These are phyloP conservation scores for Microtus montanus DNA, from an alignment of 2,113 vertebrate species.

Conservation along the genomic window DNA sequence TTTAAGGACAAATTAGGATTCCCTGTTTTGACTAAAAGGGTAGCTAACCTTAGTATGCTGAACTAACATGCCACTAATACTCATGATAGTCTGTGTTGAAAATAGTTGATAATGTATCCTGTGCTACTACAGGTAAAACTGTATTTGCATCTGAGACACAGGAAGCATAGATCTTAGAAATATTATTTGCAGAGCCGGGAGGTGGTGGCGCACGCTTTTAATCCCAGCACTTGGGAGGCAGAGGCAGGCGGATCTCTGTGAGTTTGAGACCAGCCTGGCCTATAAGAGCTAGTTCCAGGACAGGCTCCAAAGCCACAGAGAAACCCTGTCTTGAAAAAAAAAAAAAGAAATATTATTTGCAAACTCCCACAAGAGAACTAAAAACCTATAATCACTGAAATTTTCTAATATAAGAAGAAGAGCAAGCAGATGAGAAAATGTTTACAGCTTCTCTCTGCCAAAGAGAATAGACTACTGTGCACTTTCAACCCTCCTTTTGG, in stretches of 20 bases:
- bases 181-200: neutral
- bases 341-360: neutral
- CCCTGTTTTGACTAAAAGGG: neutral
- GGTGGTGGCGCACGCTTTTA: too few species aligned
- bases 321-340: too few species aligned
- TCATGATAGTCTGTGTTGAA: neutral
- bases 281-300: too few species aligned
- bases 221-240: too few species aligned
- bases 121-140: neutral
- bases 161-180: neutral
- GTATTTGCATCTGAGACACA: constrained; percentile 10
- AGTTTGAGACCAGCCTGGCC: too few species aligned
- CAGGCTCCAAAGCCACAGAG: too few species aligned
- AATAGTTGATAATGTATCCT: constrained; percentile 17
- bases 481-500: constrained; percentile 49
- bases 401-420: constrained; percentile 61
- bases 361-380: constrained; percentile 50
- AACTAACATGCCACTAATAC: neutral
- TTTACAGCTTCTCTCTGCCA: constrained; percentile 61
- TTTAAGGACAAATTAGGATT: neutral
- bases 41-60: neutral
- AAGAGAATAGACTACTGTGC: constrained; percentile 57
- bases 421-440: constrained; percentile 49
- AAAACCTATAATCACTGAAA: constrained; percentile 54
- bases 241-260: too few species aligned